phyloP scores from a whole-genome alignment of 2,888 invertebrate genomes.

The Hofmannophila pseudospretella region DNA sequence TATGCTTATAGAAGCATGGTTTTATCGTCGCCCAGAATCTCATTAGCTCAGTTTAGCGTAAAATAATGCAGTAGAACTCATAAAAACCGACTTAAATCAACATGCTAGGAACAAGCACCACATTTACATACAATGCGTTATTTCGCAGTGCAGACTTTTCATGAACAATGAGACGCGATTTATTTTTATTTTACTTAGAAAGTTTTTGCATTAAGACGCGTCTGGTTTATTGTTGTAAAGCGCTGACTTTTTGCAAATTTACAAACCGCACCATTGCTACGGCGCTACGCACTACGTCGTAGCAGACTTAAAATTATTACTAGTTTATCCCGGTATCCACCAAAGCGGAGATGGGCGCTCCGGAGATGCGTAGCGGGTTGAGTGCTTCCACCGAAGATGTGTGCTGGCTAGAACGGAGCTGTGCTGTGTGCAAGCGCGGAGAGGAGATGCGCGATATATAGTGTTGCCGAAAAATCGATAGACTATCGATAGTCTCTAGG shows the following conservation, averaged over 20 bases:
- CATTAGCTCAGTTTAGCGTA: conserved; percentile 27
- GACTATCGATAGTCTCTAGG: too few relatives aligned
- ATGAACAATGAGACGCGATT: conserved; percentile 16
- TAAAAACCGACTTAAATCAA: conserved; percentile 30
- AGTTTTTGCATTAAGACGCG: neutral
- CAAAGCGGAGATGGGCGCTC: too few relatives aligned
- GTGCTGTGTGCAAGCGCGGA: too few relatives aligned
- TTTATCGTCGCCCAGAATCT: conserved; percentile 20
- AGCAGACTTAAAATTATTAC: neutral
- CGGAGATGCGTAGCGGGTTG: too few relatives aligned
- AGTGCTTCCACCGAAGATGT: too few relatives aligned
- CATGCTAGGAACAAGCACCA: conserved; percentile 19
- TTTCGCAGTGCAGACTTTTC: conserved; percentile 18
- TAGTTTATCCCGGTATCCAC: too few relatives aligned
- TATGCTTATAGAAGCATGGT: neutral
- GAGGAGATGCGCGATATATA: too few relatives aligned
- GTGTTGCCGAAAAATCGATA: too few relatives aligned
- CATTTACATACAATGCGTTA: conserved; percentile 25
- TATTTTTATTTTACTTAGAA: conserved; percentile 4
- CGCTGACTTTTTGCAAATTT: too few relatives aligned
- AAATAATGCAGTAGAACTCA: conserved; percentile 16
- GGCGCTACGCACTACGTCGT: neutral
- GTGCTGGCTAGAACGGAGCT: too few relatives aligned
- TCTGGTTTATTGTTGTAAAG: neutral
- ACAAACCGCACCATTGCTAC: neutral